A percentile compares a stretch with the other conserved stretches of the same genome.
phyloP scores from a whole-genome alignment of 1,140 invertebrate species.

The Antheraea pernyi region DNA sequence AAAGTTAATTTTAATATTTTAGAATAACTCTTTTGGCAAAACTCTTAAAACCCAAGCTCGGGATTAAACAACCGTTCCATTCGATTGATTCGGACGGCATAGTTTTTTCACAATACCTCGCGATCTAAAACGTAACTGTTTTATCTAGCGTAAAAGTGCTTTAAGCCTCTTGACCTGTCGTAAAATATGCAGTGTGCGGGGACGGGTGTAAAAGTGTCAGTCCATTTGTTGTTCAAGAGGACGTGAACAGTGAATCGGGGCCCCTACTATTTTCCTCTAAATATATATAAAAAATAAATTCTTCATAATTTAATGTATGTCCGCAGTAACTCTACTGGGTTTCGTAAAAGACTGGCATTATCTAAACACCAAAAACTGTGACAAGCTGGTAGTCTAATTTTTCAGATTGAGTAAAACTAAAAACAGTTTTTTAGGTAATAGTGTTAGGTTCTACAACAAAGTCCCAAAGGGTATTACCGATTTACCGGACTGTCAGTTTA shows the following conservation, averaged over 20 bases:
- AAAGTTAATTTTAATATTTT: neutral
- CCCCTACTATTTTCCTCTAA: neutral
- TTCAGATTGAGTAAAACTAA: too few species aligned
- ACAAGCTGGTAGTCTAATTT: too few species aligned
- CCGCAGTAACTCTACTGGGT: too few species aligned
- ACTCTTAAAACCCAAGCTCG: slow-evolving; percentile 5
- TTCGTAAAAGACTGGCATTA: too few species aligned
- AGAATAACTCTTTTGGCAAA: slow-evolving; percentile 1
- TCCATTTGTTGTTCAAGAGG: slow-evolving; percentile 19
- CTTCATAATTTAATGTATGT: too few species aligned
- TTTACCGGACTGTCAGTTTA: too few species aligned
- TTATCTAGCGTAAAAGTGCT: slow-evolving; percentile 32
- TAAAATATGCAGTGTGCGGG: slow-evolving; percentile 27
- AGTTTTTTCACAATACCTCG: slow-evolving; percentile 15
- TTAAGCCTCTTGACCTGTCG: slow-evolving; percentile 25
- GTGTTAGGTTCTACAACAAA: too few species aligned
- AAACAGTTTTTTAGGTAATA: too few species aligned
- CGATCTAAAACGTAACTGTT: slow-evolving; percentile 17
- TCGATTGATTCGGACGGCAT: slow-evolving; percentile 13
- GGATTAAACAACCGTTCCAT: slow-evolving; percentile 13
- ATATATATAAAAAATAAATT: too few species aligned
- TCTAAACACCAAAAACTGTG: too few species aligned
- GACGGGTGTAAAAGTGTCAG: slow-evolving; percentile 21
- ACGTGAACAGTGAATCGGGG: slow-evolving; percentile 3
- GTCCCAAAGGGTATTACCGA: too few species aligned